phyloP scores from a whole-genome alignment of 2,888 invertebrate species.

The Papilio protenor region DNA sequence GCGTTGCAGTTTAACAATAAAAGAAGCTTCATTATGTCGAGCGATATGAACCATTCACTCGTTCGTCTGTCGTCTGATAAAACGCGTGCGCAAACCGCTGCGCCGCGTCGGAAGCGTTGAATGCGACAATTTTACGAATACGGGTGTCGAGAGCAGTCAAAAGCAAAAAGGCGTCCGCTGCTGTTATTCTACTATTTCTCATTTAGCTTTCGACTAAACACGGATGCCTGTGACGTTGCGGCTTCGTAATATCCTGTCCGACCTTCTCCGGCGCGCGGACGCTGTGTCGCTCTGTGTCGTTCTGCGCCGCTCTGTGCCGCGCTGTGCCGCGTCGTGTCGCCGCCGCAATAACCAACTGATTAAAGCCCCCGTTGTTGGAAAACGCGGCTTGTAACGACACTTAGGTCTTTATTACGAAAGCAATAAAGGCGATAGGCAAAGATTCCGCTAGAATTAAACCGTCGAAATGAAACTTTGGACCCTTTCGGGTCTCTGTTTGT shows the following conservation, averaged over 20 bases:
- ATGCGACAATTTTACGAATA: slow-evolving; percentile 33
- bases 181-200: slow-evolving; percentile 73
- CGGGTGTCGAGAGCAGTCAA: slow-evolving; percentile 24
- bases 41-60: slow-evolving; percentile 7
- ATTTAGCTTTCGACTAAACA: slow-evolving; percentile 71
- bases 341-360: slow-evolving; percentile 53
- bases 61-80: slow-evolving; percentile 5
- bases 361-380: slow-evolving; percentile 47
- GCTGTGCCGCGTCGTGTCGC: slow-evolving; percentile 54
- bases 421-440: slow-evolving; percentile 78
- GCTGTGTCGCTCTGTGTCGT: slow-evolving; percentile 6
- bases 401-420: slow-evolving; percentile 76
- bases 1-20: background rate
- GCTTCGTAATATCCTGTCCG: slow-evolving; percentile 81
- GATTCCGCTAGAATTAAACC: slow-evolving; percentile 71
- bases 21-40: background rate
- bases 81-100: slow-evolving; percentile 29
- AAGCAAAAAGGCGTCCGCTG: slow-evolving; percentile 44
- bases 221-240: slow-evolving; percentile 74
- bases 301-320: slow-evolving; percentile 46
- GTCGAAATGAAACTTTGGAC: slow-evolving; percentile 72
- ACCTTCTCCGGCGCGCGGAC: slow-evolving; percentile 63
- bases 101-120: slow-evolving; percentile 22
- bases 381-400: slow-evolving; percentile 55
- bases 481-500: slow-evolving; percentile 63